phyloP scores from a whole-genome alignment of 1,140 invertebrate species.

The Drosophila guanche region DNA sequence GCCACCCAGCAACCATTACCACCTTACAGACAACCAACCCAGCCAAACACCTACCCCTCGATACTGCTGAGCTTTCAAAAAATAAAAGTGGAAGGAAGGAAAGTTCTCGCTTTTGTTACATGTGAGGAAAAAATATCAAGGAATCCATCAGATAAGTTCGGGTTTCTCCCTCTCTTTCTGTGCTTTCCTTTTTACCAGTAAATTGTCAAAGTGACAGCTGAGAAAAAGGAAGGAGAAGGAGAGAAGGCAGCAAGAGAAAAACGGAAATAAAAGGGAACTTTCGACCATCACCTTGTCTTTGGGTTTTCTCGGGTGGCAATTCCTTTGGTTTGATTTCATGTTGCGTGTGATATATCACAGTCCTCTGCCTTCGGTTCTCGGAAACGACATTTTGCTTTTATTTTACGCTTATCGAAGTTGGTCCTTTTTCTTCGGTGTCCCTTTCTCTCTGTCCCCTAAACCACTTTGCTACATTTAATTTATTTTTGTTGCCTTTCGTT shows the following conservation, averaged over 20 bases:
- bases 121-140: constrained; percentile 63
- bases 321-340: constrained; percentile 74
- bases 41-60: constrained; percentile 11
- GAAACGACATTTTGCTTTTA: constrained; percentile 58
- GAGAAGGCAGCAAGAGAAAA: constrained; percentile 9
- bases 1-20: not conserved
- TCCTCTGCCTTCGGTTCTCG: constrained; percentile 5
- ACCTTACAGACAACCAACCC: not conserved
- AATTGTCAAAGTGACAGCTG: constrained; percentile 82
- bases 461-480: constrained; percentile 71
- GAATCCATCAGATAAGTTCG: constrained; percentile 75
- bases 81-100: constrained; percentile 45
- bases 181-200: constrained; percentile 61
- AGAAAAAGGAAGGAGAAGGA: constrained; percentile 10
- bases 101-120: constrained; percentile 68
- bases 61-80: constrained; percentile 77
- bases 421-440: constrained; percentile 8
- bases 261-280: constrained; percentile 21
- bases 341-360: constrained; percentile 78
- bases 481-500: constrained; percentile 12
- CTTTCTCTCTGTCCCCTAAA: constrained; percentile 20
- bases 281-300: constrained; percentile 54
- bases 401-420: constrained; percentile 68
- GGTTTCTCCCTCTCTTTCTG: constrained; percentile 22
- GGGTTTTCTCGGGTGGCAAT: constrained; percentile 41